Percentiles rank a stretch among this genome's conserved stretches.
These are phyloP conservation scores for Fulmarus glacialis DNA, from an alignment of 2,113 vertebrate genomes.

Conservation along the genomic window DNA sequence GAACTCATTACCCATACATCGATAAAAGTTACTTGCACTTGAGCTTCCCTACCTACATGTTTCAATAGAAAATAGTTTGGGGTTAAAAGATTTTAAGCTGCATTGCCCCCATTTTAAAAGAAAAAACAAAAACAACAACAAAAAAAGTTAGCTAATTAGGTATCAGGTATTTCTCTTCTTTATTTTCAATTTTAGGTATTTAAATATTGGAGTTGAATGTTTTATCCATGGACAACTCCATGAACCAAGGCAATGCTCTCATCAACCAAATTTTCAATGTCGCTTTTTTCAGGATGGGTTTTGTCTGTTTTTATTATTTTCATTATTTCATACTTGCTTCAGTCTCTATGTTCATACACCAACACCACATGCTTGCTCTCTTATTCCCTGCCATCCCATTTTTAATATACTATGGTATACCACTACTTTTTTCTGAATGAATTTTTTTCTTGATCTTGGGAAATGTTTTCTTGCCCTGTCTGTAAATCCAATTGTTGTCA, in stretches of 20 bases:
- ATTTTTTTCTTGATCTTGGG: background rate
- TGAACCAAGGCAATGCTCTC: background rate
- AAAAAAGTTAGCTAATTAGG: background rate
- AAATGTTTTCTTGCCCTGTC: background rate
- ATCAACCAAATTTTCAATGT: background rate
- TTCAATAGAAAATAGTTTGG: background rate
- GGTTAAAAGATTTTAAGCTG: background rate
- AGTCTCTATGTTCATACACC: background rate
- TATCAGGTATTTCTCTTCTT: background rate
- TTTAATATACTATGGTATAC: background rate
- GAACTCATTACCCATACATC: background rate
- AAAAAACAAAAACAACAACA: background rate
- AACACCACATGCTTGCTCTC: background rate
- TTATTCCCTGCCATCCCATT: background rate
- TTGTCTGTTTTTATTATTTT: background rate
- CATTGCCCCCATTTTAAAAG: background rate
- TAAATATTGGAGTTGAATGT: background rate
- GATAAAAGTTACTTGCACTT: background rate
- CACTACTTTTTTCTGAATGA: background rate
- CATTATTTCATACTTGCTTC: background rate
- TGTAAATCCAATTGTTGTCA: background rate
- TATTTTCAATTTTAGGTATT: background rate
- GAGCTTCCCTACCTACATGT: background rate
- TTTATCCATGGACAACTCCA: background rate
- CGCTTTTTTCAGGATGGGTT: background rate